phyloP scores from a whole-genome alignment of 2,888 invertebrate species.

The Octodonta nipae region DNA sequence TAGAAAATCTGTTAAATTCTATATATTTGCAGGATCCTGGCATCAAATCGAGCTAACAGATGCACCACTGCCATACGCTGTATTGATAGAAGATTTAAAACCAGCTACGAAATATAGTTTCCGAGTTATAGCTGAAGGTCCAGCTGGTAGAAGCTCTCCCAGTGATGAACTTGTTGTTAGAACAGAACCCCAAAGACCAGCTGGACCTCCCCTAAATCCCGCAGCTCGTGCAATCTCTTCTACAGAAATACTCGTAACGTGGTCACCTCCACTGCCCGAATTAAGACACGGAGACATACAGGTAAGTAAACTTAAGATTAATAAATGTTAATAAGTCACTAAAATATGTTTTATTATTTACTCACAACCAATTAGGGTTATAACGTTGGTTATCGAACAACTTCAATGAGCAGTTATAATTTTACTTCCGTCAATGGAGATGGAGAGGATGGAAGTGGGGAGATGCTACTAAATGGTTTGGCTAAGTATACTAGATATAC shows the following conservation, averaged over 20 bases:
- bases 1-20: no score
- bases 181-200: slow-evolving; percentile 58
- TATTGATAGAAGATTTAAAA: slow-evolving; percentile 53
- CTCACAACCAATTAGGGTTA: slow-evolving; percentile 42
- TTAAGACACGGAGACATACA: slow-evolving; percentile 58
- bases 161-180: slow-evolving; percentile 49
- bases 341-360: neutral
- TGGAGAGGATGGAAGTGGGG: slow-evolving; percentile 55
- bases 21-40: slow-evolving; percentile 53
- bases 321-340: neutral
- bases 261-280: slow-evolving; percentile 57
- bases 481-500: slow-evolving; percentile 54
- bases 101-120: slow-evolving; percentile 59
- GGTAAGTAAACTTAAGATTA: slow-evolving; percentile 9
- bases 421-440: slow-evolving; percentile 56
- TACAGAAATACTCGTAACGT: slow-evolving; percentile 58
- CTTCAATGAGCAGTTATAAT: slow-evolving; percentile 46
- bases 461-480: slow-evolving; percentile 48
- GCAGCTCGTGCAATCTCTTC: slow-evolving; percentile 57
- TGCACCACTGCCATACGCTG: slow-evolving; percentile 47
- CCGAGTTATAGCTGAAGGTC: slow-evolving; percentile 60
- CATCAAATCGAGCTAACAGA: slow-evolving; percentile 52
- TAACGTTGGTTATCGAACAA: slow-evolving; percentile 53
- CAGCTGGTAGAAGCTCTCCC: slow-evolving; percentile 55
- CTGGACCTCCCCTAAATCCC: slow-evolving; percentile 54